A percentile compares a stretch with the other conserved stretches of the same genome.
phyloP scores from a whole-genome alignment of 1,140 invertebrate species.

The Drosophila serrata region DNA sequence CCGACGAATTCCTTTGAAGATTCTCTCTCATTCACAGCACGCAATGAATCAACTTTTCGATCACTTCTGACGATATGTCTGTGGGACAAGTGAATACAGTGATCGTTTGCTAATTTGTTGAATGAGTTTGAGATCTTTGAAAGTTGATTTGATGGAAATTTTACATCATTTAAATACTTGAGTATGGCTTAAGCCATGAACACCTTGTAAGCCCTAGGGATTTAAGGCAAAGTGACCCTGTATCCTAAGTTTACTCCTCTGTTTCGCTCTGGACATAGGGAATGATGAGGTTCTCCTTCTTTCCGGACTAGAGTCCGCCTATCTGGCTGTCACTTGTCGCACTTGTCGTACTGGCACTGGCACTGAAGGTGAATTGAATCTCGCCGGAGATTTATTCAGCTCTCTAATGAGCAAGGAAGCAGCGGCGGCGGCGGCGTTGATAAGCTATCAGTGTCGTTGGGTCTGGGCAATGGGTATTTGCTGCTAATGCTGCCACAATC shows the following conservation, averaged over 20 bases:
- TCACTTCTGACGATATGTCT: conserved; percentile 28
- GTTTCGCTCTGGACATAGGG: background rate
- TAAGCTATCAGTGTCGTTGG: conserved; percentile 42
- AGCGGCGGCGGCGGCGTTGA: conserved; percentile 21
- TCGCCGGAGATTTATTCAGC: conserved; percentile 27
- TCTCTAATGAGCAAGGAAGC: conserved; percentile 64
- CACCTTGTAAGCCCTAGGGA: background rate
- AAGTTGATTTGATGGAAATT: background rate
- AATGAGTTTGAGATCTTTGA: background rate
- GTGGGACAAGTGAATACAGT: conserved; percentile 15
- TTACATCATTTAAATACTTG: background rate
- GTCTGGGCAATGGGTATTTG: conserved; percentile 2
- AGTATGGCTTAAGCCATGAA: background rate
- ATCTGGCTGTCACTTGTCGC: conserved; percentile 36
- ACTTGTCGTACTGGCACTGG: conserved; percentile 21
- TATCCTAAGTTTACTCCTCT: background rate
- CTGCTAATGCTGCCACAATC: conserved; percentile 13
- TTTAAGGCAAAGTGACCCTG: background rate
- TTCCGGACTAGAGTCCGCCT: conserved; percentile 18
- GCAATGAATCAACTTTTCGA: conserved; percentile 43
- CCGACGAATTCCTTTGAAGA: conserved; percentile 52
- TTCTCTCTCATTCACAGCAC: conserved; percentile 31
- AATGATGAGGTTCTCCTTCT: conserved; percentile 23
- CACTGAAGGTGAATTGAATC: conserved; percentile 53
- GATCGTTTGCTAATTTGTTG: conserved; percentile 12